phyloP scores from a whole-genome alignment of 1,140 invertebrate species.

The Holotrichia oblita region DNA sequence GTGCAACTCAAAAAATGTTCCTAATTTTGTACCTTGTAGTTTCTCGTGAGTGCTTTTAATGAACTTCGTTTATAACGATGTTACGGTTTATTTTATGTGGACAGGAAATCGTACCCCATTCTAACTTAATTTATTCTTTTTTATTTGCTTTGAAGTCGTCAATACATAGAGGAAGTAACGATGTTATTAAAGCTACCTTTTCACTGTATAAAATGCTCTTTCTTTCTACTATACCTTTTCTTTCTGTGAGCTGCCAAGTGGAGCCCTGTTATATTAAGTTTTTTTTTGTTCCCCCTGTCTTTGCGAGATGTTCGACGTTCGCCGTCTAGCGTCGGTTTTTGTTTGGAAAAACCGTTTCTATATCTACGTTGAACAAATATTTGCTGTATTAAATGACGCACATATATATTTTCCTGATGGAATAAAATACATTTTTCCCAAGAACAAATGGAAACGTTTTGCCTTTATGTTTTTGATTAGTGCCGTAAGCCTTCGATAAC shows the following conservation, averaged over 20 bases:
- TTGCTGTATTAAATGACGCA: conserved; percentile 21
- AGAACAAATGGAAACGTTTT: background rate
- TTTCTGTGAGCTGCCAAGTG: background rate
- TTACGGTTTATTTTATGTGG: conserved; percentile 7
- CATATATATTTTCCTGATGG: conserved; percentile 14
- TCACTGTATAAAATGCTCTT: background rate
- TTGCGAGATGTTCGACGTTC: background rate
- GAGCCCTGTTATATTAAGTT: conserved; percentile 9
- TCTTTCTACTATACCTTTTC: background rate
- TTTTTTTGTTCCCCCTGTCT: background rate
- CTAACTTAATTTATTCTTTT: conserved; percentile 27
- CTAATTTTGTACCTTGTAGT: background rate
- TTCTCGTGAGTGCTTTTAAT: background rate
- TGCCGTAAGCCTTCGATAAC: conserved; percentile 6
- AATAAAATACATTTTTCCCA: conserved; percentile 18
- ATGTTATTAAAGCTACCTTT: conserved; percentile 3
- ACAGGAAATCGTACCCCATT: background rate
- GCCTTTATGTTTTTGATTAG: conserved; percentile 20
- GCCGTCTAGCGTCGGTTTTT: conserved; percentile 3
- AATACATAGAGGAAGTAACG: background rate
- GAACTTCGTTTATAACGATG: background rate
- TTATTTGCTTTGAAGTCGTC: conserved; percentile 11
- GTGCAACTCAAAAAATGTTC: conserved; percentile 27
- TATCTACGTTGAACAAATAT: background rate
- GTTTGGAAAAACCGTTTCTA: background rate